Percentiles rank a stretch among this genome's conserved stretches.
Evolutionary conservation across 1,140 invertebrate genomes (phyloP).

Genomic region (Cardiocondyla obscurior): DNA sequence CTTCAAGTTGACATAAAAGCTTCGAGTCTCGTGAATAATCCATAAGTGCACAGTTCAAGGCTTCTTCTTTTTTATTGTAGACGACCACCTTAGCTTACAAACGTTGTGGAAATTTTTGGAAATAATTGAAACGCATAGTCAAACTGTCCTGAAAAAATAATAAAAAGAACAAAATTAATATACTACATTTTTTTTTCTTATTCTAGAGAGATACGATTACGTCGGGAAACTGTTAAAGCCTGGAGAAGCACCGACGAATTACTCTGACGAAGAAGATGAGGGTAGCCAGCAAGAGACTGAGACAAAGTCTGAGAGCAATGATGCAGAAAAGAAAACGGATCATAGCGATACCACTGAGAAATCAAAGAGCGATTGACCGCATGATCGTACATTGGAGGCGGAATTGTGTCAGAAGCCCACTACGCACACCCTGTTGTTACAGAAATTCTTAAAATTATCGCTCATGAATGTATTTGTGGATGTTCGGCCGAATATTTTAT

Average conservation of each 20-base stretch:
- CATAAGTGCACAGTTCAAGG: background rate
- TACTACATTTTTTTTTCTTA: conserved; percentile 21
- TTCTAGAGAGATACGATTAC: conserved; percentile 96
- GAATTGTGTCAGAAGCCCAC: conserved; percentile 71
- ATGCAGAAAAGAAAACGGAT: conserved; percentile 78
- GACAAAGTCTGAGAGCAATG: conserved; percentile 68
- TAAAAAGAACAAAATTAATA: background rate
- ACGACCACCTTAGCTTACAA: background rate
- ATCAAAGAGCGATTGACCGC: conserved; percentile 81
- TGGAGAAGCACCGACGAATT: conserved; percentile 95
- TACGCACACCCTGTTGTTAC: conserved; percentile 75
- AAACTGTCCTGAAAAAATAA: background rate
- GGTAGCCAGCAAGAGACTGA: conserved; percentile 82
- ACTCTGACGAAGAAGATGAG: conserved; percentile 95
- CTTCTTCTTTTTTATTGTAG: conserved; percentile 9
- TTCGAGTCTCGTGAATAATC: conserved; percentile 1
- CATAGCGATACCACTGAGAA: conserved; percentile 76
- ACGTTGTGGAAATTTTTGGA: background rate
- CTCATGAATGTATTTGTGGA: conserved; percentile 70
- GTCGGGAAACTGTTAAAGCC: conserved; percentile 96
- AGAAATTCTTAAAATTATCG: conserved; percentile 68
- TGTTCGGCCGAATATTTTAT: conserved; percentile 68
- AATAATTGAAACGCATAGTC: background rate
- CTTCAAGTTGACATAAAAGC: background rate
- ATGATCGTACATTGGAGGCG: conserved; percentile 56